These are phyloP conservation scores for Galendromus occidentalis DNA, from an alignment of 1,140 invertebrate genomes.

Conservation along the genomic window DNA sequence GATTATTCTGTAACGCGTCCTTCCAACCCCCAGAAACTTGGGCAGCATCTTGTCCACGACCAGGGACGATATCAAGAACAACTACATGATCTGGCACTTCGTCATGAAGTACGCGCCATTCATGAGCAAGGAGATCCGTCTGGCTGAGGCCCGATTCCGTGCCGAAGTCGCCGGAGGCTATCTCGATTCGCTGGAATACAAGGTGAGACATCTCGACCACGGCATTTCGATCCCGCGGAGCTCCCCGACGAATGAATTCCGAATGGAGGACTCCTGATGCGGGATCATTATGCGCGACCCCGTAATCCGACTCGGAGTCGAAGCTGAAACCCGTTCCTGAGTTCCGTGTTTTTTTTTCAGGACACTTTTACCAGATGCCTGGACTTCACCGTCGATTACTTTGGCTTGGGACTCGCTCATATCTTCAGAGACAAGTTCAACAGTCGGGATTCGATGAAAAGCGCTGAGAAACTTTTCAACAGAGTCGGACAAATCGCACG, in stretches of 20 bases:
- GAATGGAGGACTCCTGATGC: too few relatives aligned
- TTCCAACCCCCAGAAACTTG: background rate
- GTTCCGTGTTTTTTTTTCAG: background rate
- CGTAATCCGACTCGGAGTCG: too few relatives aligned
- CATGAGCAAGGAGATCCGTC: constrained; percentile 1
- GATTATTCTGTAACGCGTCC: too few relatives aligned
- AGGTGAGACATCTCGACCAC: background rate
- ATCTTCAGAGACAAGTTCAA: background rate
- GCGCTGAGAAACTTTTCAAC: background rate
- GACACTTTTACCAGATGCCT: background rate
- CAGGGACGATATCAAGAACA: background rate
- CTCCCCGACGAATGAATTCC: too few relatives aligned
- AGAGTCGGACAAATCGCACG: background rate
- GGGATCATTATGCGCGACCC: too few relatives aligned
- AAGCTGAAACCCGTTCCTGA: too few relatives aligned
- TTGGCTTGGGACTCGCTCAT: background rate
- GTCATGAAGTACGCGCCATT: background rate
- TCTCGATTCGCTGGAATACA: background rate
- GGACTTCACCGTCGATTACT: background rate
- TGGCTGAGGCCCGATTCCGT: background rate
- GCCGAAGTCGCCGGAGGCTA: background rate
- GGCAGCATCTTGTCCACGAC: background rate
- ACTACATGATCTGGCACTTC: constrained; percentile 1
- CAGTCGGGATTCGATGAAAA: background rate
- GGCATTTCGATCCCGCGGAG: too few relatives aligned